Evolutionary conservation across 1,140 invertebrate species (phyloP), one percentile per base, ranked within the genome.

Genomic region (Drosophila ironensis): DNA sequence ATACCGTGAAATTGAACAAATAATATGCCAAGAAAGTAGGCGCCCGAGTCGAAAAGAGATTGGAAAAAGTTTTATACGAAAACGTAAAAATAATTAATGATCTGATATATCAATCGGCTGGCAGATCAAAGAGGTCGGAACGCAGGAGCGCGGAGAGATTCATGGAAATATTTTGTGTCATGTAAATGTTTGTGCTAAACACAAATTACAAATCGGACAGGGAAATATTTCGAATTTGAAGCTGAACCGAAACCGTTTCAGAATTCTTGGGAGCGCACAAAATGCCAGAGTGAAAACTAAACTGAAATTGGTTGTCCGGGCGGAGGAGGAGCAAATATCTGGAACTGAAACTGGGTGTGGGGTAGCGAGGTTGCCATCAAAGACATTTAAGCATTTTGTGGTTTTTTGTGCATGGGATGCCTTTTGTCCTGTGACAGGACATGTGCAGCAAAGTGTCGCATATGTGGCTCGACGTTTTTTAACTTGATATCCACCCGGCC

Each of bases 1-100:
- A 57, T 61, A 82, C 80, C 80, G 81, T 84, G 81, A 84, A 84
- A 84, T 84, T 84, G 67, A 71, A 80, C 80, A 86, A 86, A 84
- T 86, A 86, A 72, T 75, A 56, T 60, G 60, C 44, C 74, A 78
- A 74, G 80, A 84, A 84, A 84, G 80, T 78, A 74, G 78, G 78
- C 78, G 78, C 74, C 73, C 44, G 28, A 1, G 14, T 11, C 30
- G 11, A 22, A 41, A 38, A 40, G 27, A 59, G 53, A 71, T 60
- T 60, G 54, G 46, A 44, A 75, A 70, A 57, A 51, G 19, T 30
- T 51, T n/a, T n/a, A n/a, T n/a, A n/a, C n/a, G n/a, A 16, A 56
- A 40, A 25, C 25, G 35, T 42, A 12, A 38, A 37, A 57, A 82
- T 86, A 71, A 84, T 84, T 84, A 84, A 84, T 84, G 78, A 84